These are phyloP conservation scores for Corydoras sp. DNA, from an alignment of 2,113 vertebrate species.

Conservation along the genomic window DNA sequence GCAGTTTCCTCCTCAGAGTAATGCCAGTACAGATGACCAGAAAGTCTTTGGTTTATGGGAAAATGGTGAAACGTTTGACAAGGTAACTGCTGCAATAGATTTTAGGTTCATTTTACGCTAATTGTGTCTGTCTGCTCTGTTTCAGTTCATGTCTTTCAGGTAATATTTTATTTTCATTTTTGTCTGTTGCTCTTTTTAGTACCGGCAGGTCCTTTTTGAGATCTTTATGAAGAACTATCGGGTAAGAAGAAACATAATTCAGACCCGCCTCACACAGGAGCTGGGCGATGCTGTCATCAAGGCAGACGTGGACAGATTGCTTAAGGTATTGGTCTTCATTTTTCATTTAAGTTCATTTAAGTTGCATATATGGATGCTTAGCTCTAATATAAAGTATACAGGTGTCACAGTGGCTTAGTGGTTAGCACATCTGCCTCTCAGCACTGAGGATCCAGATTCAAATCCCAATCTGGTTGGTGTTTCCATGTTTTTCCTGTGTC, in stretches of 20 bases:
- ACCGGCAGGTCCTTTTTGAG: constrained; percentile 86
- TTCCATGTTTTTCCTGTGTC: no score
- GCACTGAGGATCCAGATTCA: no score
- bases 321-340: constrained; percentile 68
- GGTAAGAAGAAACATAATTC: constrained; percentile 78
- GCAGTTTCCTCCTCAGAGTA: constrained; percentile 92
- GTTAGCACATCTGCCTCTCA: no score
- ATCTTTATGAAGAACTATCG: constrained; percentile 87
- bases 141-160: background rate
- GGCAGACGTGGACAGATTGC: constrained; percentile 83
- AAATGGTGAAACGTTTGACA: constrained; percentile 82
- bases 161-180: background rate
- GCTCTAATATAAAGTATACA: no score
- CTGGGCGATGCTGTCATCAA: constrained; percentile 80
- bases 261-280: constrained; percentile 77
- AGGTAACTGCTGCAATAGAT: constrained; percentile 63
- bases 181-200: constrained; percentile 56
- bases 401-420: no score
- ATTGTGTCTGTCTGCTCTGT: background rate
- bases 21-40: constrained; percentile 84
- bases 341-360: background rate
- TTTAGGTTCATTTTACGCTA: no score
- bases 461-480: no score
- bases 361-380: no score
- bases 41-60: constrained; percentile 97